Evolutionary conservation across 2,797 vertebrate species (phyloP).

Genomic region (Catamblyrhynchus diadema): DNA sequence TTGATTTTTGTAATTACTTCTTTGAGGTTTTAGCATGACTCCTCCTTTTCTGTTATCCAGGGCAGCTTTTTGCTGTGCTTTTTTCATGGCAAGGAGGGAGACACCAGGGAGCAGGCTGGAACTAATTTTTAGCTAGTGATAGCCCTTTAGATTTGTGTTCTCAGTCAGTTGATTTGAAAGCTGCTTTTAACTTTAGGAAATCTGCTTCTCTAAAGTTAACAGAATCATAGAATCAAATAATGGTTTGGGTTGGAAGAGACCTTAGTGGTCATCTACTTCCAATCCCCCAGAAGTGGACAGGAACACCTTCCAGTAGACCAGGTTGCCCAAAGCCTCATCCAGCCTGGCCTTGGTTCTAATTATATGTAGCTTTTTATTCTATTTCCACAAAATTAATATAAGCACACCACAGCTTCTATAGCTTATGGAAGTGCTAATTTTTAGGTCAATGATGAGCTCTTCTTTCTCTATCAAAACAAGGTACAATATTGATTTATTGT

Average conservation of each 20-base stretch:
- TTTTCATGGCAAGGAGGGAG: not conserved
- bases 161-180: not conserved
- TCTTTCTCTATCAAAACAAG: not conserved
- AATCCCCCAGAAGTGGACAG: not conserved
- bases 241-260: not conserved
- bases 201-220: not conserved
- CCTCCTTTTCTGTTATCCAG: not conserved
- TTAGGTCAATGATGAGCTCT: not conserved
- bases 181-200: not conserved
- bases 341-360: not conserved
- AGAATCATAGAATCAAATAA: not conserved
- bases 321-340: not conserved
- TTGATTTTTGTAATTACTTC: slow-evolving; percentile 8
- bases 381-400: not conserved
- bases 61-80: not conserved
- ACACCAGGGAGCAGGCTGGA: not conserved
- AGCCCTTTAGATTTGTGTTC: not conserved
- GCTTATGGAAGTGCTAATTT: not conserved
- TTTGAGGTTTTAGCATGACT: not conserved
- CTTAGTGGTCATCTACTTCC: not conserved
- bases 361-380: not conserved
- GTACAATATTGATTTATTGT: not conserved
- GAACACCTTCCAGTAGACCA: not conserved
- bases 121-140: not conserved
- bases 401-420: not conserved